Evolutionary conservation across 2,888 invertebrate genomes (phyloP), one percentile per base, ranked within the genome.

Genomic region (Idaea straminata): DNA sequence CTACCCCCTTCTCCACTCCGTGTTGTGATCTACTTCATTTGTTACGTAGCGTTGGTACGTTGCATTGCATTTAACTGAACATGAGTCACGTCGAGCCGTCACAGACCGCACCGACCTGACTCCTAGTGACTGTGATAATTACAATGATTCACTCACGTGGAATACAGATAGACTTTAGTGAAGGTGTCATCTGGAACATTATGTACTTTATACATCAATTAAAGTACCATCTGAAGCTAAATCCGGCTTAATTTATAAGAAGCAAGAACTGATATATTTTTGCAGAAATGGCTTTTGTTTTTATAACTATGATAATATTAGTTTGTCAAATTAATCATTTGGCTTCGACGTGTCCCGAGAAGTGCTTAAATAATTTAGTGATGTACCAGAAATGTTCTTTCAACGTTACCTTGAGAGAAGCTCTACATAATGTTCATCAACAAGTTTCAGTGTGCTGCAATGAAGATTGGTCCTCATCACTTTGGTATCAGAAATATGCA

Each of bases 201-300:
- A 82, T 84, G 81, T 81, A 79, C 78, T 76, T 77, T 75, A 76
- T 80, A 76, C 80, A 81, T 78, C 79, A 82, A 82, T 75, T 84
- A 70, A 83, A 83, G 75, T 83, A 83, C 71, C 77, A 85, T 77
- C 81, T 87, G 77, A 83, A 86, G 79, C 85, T 88, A 73, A 90
- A 88, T 81, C 89, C 90, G 69, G 88, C 87, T 71, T 90, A 87
- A 85, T 77, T 72, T 66, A 66, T 72, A 74, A 72, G 66, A 65
- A 72, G 68, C 69, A 65, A 72, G 68, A 70, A 65, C 69, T 62
- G 64, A 75, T 63, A 67, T 72, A 75, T 67, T 73, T 63, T 74
- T 65, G 74, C 77, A 82, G 85, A 85, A 77, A 92, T 92, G 92
- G 90, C 89, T 85, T 79, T 81, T 74, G 77, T 80, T 75, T 80